A percentile compares a stretch with the other conserved stretches of the same genome.
Evolutionary conservation across 2,113 vertebrate genomes (phyloP).

Genomic region (Paralichthys olivaceus): DNA sequence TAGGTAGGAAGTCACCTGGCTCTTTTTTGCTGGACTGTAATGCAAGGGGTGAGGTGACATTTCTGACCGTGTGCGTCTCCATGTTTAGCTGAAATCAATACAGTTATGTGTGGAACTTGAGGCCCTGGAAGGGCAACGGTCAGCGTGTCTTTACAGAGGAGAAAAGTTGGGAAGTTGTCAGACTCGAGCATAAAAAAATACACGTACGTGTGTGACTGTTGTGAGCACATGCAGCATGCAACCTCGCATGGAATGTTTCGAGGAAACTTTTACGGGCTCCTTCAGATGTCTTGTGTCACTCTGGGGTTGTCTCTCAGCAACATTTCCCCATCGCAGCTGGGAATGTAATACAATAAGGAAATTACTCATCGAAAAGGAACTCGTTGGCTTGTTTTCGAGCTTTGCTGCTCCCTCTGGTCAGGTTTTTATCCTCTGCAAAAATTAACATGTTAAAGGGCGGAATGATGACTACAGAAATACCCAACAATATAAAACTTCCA

Average conservation of each 20-base stretch:
- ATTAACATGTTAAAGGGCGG: constrained; percentile 5
- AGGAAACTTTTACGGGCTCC: constrained; percentile 30
- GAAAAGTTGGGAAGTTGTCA: constrained; percentile 35
- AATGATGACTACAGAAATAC: background rate
- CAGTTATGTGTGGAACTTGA: constrained; percentile 70
- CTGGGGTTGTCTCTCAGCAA: constrained; percentile 28
- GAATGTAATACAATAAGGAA: constrained; percentile 68
- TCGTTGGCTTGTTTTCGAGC: constrained; percentile 55
- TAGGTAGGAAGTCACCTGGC: constrained; percentile 60
- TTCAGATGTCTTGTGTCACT: constrained; percentile 42
- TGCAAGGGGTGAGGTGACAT: constrained; percentile 28
- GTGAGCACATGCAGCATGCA: constrained; percentile 23
- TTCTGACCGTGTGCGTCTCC: constrained; percentile 53
- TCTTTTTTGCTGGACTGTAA: constrained; percentile 33
- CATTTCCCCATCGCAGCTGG: constrained; percentile 61
- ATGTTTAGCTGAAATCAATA: constrained; percentile 75
- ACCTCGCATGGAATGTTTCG: background rate
- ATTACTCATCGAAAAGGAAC: constrained; percentile 68
- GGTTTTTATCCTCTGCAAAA: constrained; percentile 17
- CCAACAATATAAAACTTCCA: background rate
- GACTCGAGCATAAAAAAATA: constrained; percentile 33
- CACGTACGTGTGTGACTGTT: constrained; percentile 25
- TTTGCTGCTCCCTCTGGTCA: constrained; percentile 44
- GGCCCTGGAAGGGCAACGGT: constrained; percentile 43
- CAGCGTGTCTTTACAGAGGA: constrained; percentile 23